A percentile compares a stretch with the other conserved stretches of the same genome.
phyloP scores from a whole-genome alignment of 2,888 invertebrate species.

The Pachliopta kotzebuea region DNA sequence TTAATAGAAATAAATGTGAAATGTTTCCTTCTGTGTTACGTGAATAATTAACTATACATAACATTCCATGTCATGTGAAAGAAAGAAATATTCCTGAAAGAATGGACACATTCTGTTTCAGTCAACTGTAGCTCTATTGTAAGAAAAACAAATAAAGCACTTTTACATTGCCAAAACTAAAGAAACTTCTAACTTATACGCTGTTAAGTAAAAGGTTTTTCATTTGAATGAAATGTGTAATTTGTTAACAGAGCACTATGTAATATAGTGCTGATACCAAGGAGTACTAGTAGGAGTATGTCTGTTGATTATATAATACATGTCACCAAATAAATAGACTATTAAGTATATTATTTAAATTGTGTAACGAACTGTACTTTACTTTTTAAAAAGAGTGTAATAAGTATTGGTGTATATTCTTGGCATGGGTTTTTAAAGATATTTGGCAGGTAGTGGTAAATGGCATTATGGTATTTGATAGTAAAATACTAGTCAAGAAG shows the following conservation, averaged over 20 bases:
- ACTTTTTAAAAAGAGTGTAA: no score
- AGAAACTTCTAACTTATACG: background rate
- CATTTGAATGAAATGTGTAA: background rate
- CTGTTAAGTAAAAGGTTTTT: background rate
- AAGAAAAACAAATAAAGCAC: conserved; percentile 5
- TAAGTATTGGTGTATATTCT: no score
- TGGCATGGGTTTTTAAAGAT: no score
- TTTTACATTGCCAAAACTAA: conserved; percentile 4
- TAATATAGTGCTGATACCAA: background rate
- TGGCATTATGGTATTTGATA: no score
- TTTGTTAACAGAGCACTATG: background rate
- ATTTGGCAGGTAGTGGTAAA: no score
- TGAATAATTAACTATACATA: background rate
- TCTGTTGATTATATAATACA: no score
- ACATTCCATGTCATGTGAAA: background rate
- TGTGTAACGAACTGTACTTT: no score
- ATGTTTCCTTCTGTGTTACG: background rate
- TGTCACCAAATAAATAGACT: no score
- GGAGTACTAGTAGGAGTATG: no score
- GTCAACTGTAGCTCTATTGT: conserved; percentile 9
- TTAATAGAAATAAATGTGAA: background rate
- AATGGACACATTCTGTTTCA: conserved; percentile 4
- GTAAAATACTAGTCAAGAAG: no score
- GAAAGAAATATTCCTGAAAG: background rate
- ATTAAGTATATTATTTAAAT: no score